phyloP scores from a whole-genome alignment of 2,113 vertebrate species.

The Hemiprocne comata region DNA sequence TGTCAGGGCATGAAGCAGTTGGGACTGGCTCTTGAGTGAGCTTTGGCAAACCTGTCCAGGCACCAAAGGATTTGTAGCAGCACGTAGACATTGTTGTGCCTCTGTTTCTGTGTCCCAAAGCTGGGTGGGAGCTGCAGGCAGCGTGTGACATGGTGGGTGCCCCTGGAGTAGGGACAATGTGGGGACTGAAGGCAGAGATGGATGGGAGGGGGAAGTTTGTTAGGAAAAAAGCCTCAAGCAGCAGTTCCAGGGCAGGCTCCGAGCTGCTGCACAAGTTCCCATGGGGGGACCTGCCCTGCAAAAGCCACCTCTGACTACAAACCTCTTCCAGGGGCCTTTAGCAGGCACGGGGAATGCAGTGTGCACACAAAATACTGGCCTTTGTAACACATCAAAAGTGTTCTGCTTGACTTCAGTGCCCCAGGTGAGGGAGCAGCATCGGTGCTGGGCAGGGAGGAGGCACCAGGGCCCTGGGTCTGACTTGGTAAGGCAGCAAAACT shows the following conservation, averaged over 20 bases:
- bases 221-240: not conserved
- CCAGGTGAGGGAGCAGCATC: not conserved
- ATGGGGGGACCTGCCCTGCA: not conserved
- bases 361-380: not conserved
- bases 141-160: not conserved
- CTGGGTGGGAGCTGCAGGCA: not conserved
- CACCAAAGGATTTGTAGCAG: fast-evolving
- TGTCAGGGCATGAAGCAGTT: fast-evolving
- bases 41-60: not conserved
- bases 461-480: not conserved
- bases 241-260: no score
- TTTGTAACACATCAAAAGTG: fast-evolving
- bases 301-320: not conserved
- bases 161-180: not conserved
- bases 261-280: no score
- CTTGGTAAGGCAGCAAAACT: not conserved
- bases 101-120: not conserved
- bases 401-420: not conserved
- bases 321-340: not conserved
- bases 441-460: not conserved
- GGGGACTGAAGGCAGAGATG: not conserved
- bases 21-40: not conserved
- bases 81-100: fast-evolving
- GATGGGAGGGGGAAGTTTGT: not conserved
- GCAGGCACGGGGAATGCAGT: not conserved